Percentiles rank a stretch among this genome's conserved stretches.
phyloP scores from a whole-genome alignment of 2,113 vertebrate genomes.

The Mobula birostris region DNA sequence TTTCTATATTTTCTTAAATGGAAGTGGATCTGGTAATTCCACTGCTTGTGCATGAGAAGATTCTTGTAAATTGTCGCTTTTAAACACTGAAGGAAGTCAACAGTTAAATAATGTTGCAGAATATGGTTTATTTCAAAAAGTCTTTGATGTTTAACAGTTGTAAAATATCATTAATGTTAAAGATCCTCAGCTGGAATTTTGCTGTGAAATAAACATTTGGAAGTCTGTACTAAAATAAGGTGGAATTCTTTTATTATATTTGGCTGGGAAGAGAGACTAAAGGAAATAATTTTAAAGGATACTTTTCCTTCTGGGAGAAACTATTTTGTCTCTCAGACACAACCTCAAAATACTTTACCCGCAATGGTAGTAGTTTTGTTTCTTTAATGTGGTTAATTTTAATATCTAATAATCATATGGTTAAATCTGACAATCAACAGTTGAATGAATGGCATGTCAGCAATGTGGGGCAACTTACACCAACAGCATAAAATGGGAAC shows the following conservation, averaged over 20 bases:
- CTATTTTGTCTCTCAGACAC: background rate
- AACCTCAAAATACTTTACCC: background rate
- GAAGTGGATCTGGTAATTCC: background rate
- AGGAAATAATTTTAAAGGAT: background rate
- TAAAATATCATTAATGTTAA: background rate
- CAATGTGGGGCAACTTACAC: background rate
- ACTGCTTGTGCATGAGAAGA: background rate
- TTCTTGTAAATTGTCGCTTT: background rate
- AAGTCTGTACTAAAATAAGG: background rate
- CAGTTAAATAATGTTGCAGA: background rate
- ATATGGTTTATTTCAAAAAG: background rate
- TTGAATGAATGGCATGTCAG: background rate
- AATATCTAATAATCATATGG: background rate
- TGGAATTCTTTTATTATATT: background rate
- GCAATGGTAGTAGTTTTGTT: background rate
- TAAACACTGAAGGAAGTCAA: background rate
- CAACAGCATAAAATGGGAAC: background rate
- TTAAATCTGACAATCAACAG: background rate
- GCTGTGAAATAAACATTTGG: background rate
- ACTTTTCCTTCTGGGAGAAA: background rate
- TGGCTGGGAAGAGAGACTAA: background rate
- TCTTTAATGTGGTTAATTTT: background rate
- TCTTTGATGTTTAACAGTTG: background rate
- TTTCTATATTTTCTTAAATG: background rate
- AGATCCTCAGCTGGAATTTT: background rate